Percentiles rank a stretch among this genome's conserved stretches.
Evolutionary conservation across 2,113 vertebrate species (phyloP).

Genomic region (Callocephalon fimbriatum): DNA sequence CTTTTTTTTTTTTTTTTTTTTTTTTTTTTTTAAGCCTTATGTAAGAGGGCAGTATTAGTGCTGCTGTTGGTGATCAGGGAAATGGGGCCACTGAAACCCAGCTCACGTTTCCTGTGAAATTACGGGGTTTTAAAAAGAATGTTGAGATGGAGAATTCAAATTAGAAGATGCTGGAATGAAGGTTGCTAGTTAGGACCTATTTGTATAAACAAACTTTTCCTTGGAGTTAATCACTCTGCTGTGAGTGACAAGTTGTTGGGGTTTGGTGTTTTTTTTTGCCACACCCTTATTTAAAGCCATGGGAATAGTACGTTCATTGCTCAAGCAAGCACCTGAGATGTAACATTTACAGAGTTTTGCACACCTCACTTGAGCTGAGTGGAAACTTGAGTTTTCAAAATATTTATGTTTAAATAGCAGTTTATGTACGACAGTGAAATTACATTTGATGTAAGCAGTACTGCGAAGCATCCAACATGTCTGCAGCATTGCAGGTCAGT

Average conservation of each 20-base stretch:
- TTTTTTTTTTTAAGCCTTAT: not conserved
- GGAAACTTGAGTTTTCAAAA: not conserved
- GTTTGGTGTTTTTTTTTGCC: not conserved
- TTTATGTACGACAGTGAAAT: not conserved
- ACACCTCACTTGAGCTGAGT: not conserved
- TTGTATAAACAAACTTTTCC: not conserved
- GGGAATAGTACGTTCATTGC: not conserved
- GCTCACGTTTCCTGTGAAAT: not conserved
- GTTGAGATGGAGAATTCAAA: not conserved
- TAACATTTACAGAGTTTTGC: not conserved
- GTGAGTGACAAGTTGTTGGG: not conserved
- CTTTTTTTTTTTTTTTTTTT: not conserved
- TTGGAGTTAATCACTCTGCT: not conserved
- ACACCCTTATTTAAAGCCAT: not conserved
- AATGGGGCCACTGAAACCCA: not conserved
- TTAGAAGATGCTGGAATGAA: not conserved
- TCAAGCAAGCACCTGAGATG: not conserved
- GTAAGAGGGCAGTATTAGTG: not conserved
- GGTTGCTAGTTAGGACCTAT: not conserved
- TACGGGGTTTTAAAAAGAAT: not conserved
- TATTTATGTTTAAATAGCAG: not conserved
- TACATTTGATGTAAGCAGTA: accelerated
- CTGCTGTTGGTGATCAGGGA: not conserved
- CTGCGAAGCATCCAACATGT: accelerated
- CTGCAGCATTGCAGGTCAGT: not conserved